phyloP scores from a whole-genome alignment of 2,113 vertebrate species.

The Cheirogaleus medius region DNA sequence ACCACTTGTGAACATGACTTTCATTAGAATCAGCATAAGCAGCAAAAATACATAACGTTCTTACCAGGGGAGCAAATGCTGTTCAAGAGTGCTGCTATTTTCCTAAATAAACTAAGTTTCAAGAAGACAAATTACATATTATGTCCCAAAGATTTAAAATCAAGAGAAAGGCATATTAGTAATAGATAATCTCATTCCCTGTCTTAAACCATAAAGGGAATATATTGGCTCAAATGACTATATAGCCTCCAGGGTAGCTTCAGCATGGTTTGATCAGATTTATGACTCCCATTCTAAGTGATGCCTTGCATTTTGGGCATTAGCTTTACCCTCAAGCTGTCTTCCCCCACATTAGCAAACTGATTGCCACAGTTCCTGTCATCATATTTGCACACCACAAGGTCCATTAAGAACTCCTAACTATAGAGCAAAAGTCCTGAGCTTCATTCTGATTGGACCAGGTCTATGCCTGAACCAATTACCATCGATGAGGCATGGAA shows the following conservation, averaged over 20 bases:
- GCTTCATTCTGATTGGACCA: background rate
- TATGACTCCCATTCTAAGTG: background rate
- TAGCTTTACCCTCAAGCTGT: background rate
- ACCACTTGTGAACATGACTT: background rate
- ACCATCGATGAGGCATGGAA: background rate
- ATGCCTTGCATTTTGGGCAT: background rate
- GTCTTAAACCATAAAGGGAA: background rate
- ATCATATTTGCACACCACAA: background rate
- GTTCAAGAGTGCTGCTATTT: background rate
- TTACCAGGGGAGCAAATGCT: background rate
- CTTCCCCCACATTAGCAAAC: background rate
- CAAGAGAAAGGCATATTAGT: background rate
- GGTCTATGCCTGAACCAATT: background rate
- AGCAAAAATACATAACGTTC: conserved; percentile 10
- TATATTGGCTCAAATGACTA: background rate
- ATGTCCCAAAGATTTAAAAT: conserved; percentile 48
- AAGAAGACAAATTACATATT: conserved; percentile 20
- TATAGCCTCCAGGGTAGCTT: background rate
- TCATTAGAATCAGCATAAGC: background rate
- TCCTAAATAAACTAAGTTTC: conserved; percentile 42
- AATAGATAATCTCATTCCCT: background rate
- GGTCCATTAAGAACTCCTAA: background rate
- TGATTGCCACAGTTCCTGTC: background rate
- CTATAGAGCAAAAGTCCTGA: background rate
- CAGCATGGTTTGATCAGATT: background rate